Percentiles rank a stretch among this genome's conserved stretches.
These are phyloP conservation scores for Diprion similis DNA, from an alignment of 1,140 invertebrate species.

Conservation along the genomic window DNA sequence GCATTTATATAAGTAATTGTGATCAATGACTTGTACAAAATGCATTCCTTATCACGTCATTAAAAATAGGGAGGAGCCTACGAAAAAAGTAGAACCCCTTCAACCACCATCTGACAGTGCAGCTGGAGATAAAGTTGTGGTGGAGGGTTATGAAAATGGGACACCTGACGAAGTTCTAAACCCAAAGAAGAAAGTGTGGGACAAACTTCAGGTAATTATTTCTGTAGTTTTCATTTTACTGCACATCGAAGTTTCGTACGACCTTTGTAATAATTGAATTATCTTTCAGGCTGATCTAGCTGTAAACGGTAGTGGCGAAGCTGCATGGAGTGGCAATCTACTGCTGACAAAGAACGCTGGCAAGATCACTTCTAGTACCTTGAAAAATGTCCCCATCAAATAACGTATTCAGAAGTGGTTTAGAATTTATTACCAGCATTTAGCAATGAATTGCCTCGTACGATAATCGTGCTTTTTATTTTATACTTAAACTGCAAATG, in stretches of 20 bases:
- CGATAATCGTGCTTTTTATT: no score
- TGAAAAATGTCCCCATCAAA: conserved; percentile 81
- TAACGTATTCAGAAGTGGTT: conserved; percentile 52
- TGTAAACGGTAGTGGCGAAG: conserved; percentile 76
- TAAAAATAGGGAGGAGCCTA: conserved; percentile 68
- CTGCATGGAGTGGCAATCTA: conserved; percentile 83
- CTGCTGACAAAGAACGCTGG: conserved; percentile 74
- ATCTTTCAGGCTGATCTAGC: conserved; percentile 73
- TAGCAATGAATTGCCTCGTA: no score
- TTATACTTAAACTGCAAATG: no score
- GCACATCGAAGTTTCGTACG: conserved; percentile 4
- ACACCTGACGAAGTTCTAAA: conserved; percentile 87
- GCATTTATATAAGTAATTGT: conserved; percentile 7
- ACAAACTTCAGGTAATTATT: conserved; percentile 75
- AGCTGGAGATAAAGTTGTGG: conserved; percentile 81
- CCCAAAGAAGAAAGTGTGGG: conserved; percentile 99
- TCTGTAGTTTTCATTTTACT: conserved; percentile 4
- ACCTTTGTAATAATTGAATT: conserved; percentile 20
- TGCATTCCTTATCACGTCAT: conserved; percentile 23
- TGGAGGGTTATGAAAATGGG: conserved; percentile 84
- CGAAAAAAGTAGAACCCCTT: conserved; percentile 83
- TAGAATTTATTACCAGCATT: no score
- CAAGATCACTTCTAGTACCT: conserved; percentile 70
- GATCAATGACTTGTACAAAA: not conserved
- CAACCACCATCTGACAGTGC: conserved; percentile 73